These are phyloP conservation scores for Allygus modestus DNA, from an alignment of 2,888 invertebrate species.

Conservation along the genomic window DNA sequence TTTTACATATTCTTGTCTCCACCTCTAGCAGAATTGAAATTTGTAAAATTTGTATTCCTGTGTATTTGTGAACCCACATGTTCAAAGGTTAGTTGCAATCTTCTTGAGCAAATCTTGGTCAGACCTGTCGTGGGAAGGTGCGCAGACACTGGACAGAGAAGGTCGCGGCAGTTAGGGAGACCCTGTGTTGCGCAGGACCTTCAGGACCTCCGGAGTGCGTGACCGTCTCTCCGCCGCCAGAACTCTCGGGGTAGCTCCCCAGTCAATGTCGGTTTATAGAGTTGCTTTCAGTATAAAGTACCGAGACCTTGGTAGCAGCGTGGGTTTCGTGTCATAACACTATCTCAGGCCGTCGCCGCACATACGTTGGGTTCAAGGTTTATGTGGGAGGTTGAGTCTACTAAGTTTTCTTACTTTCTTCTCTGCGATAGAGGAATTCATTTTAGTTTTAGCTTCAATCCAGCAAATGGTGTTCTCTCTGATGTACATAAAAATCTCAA, in stretches of 20 bases:
- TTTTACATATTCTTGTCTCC: too few relatives aligned
- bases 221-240: neutral
- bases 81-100: too few relatives aligned
- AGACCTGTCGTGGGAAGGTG: too few relatives aligned
- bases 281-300: conserved; percentile 2
- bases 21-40: too few relatives aligned
- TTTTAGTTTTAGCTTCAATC: too few relatives aligned
- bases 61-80: too few relatives aligned
- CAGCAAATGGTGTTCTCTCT: too few relatives aligned
- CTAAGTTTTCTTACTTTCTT: neutral
- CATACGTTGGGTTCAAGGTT: conserved; percentile 1
- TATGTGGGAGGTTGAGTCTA: neutral
- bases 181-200: neutral
- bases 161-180: neutral
- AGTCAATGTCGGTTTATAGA: conserved; percentile 30
- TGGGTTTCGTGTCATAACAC: conserved; percentile 11
- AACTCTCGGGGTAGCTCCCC: neutral
- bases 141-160: neutral
- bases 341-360: neutral
- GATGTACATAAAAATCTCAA: too few relatives aligned
- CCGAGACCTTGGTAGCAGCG: neutral
- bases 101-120: too few relatives aligned
- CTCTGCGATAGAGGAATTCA: too few relatives aligned
- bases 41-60: too few relatives aligned
- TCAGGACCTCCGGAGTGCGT: neutral